Conservation (phyloP, 2,113 vertebrate genomes). For the Conger conger region DNA sequence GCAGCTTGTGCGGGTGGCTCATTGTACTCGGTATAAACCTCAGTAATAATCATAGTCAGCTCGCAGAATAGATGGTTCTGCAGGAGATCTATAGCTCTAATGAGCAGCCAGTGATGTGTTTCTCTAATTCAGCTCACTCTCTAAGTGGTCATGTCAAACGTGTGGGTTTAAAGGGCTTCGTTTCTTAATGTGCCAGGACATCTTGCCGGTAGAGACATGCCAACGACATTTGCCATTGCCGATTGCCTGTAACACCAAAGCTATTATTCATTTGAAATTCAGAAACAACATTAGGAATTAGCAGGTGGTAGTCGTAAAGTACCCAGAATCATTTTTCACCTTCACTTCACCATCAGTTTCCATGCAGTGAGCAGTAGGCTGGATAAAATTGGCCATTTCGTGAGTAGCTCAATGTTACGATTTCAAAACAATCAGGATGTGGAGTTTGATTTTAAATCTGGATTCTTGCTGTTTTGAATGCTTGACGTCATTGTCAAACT, state of each 20-base stretch:
- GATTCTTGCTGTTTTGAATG: no score
- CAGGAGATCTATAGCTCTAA: constrained; percentile 65
- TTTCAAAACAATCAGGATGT: no score
- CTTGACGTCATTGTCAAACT: no score
- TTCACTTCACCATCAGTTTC: no score
- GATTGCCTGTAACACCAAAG: constrained; percentile 68
- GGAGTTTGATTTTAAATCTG: no score
- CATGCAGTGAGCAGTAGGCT: no score
- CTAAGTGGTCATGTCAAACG: constrained; percentile 57
- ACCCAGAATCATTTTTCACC: no score
- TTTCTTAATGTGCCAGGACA: constrained; percentile 62
- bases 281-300: no score
- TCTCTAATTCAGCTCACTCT: constrained; percentile 60
- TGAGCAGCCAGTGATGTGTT: constrained; percentile 70
- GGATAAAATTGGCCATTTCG: no score
- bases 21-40: constrained; percentile 60
- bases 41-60: constrained; percentile 53
- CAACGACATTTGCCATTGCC: constrained; percentile 62
- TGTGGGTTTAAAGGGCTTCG: constrained; percentile 61
- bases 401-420: no score
- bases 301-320: no score
- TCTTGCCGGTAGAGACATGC: constrained; percentile 42
- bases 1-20: constrained; percentile 3
- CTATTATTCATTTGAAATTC: constrained; percentile 65
- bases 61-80: constrained; percentile 56